Base-by-base conservation (phyloP, 2,797 vertebrate genomes). In the Sebastes cheni region DNA sequence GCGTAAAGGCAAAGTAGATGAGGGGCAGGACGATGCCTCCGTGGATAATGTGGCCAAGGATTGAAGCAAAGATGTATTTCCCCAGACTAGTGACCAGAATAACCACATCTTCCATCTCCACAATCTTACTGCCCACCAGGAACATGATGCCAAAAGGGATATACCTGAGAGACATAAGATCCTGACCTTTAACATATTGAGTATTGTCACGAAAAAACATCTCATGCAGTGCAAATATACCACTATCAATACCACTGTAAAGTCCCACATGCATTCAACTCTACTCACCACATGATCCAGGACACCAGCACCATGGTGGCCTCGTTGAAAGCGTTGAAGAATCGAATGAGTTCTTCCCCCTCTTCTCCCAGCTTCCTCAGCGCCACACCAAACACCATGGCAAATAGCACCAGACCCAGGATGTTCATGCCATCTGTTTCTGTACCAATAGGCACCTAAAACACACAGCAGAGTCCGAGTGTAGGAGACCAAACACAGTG, bases 261-360 rank as follows among this genome's bases (percentile, higher is more conserved):
- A 50, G 46, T 22, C 22, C 4, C 1, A 9, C 3, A 36, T n/a
- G 0, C 29, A 18, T 67, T 68, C 18, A 1, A 25, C 42, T 58
- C 59, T 46, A 95, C 97, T 96, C 82, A 99, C 99, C 99, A 99
- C 99, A 99, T 99, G 91, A 99, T 99, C 99, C 99, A 99, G 5
- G 99, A 97, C 68, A 99, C 98, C 86, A 99, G 92, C 72, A 99
- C 98, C 99, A 99, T 99, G 0, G 98, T 99, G 13, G 97, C 98
- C 87, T 99, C 99, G 1, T 99, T 99, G 93, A 99, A 97, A 0
- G 97, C 96, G 16, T 96, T 99, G 92, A 99, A 99, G 95, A 99
- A 99, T 23, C 97, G 97, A 74, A 99, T 99, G 9, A 99, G 97
- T 74, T 98, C 98, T 87, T 99, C 99, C 65, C 98, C 99, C 91